These are phyloP conservation scores for Trilocha varians DNA, from an alignment of 2,888 invertebrate species.

Conservation along the genomic window DNA sequence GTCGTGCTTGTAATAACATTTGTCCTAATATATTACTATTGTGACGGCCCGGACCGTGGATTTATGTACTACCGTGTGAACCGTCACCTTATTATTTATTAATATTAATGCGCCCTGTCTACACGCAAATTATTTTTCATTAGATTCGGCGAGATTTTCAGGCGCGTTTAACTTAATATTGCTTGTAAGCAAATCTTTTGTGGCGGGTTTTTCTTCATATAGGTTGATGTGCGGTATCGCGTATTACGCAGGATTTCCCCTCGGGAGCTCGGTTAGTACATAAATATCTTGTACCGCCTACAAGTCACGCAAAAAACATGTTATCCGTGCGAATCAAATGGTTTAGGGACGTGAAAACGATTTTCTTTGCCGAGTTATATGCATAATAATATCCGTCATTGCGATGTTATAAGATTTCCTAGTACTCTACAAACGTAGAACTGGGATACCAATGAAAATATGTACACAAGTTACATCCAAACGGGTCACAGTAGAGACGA, in stretches of 20 bases:
- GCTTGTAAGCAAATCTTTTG: constrained; percentile 43
- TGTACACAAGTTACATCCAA: too few relatives aligned
- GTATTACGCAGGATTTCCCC: constrained; percentile 12
- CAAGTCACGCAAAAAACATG: constrained; percentile 3
- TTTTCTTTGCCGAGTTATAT: too few relatives aligned
- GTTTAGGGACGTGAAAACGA: not conserved
- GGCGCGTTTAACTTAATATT: constrained; percentile 37
- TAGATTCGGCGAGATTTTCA: constrained; percentile 37
- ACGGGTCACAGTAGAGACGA: too few relatives aligned
- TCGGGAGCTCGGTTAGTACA: not conserved
- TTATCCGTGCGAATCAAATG: constrained; percentile 1
- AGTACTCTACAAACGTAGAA: too few relatives aligned
- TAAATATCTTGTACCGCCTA: constrained; percentile 4
- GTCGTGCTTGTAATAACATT: constrained; percentile 68
- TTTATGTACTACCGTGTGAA: constrained; percentile 62
- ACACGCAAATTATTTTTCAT: constrained; percentile 57
- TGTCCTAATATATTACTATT: constrained; percentile 70
- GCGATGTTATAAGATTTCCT: too few relatives aligned
- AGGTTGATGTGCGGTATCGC: constrained; percentile 22
- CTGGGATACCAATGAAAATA: too few relatives aligned
- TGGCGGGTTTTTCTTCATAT: constrained; percentile 29
- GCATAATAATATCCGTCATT: too few relatives aligned
- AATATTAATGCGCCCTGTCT: constrained; percentile 60
- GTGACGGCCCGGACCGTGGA: constrained; percentile 59
- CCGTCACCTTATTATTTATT: constrained; percentile 62